These are phyloP conservation scores for Trichechus manatus DNA, from an alignment of 2,113 vertebrate genomes.

Conservation along the genomic window DNA sequence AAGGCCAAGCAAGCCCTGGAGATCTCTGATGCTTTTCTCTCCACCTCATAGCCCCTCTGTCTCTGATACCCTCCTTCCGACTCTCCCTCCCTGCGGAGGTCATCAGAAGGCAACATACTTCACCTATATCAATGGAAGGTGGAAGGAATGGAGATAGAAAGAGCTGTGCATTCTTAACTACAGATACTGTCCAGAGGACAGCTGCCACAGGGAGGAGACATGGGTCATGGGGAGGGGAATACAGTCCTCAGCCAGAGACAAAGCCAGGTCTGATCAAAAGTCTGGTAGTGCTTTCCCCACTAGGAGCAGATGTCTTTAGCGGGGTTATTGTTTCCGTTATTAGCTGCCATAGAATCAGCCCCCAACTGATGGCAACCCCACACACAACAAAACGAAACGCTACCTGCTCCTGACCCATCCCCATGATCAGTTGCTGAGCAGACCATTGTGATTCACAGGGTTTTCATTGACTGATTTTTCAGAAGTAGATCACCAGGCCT, in stretches of 20 bases:
- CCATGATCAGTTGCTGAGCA: not conserved
- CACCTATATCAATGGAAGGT: not conserved
- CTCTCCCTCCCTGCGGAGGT: rapidly evolving
- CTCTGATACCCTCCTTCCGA: not conserved
- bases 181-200: not conserved
- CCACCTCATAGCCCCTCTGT: too few relatives aligned
- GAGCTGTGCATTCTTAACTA: not conserved
- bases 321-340: not conserved
- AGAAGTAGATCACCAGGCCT: not conserved
- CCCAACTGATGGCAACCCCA: not conserved
- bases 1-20: not conserved
- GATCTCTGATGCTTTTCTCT: not conserved
- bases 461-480: not conserved
- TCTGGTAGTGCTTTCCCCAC: not conserved
- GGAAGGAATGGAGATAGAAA: not conserved
- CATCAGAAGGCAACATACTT: rapidly evolving
- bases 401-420: not conserved
- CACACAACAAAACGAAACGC: not conserved
- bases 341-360: not conserved
- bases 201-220: too few relatives aligned
- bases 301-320: not conserved
- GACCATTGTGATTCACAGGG: not conserved
- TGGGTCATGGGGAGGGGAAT: rapidly evolving
- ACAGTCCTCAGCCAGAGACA: not conserved
- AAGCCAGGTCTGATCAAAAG: not conserved